Conservation (phyloP, 2,797 vertebrate species). For the Catharus ustulatus region DNA sequence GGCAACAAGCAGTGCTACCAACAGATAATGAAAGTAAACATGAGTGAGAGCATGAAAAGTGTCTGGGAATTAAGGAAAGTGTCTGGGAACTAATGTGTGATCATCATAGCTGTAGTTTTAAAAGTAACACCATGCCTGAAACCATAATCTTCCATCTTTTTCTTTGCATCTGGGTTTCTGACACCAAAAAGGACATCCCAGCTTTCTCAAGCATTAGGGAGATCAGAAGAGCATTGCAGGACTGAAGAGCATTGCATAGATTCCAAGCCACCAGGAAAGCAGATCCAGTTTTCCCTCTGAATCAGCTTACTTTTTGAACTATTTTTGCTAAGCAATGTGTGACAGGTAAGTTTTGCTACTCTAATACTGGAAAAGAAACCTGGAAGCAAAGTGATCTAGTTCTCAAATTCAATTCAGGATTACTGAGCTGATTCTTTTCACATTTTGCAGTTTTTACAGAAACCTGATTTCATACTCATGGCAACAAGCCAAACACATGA, state of each 20-base stretch:
- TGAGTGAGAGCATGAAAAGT: not conserved
- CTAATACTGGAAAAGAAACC: not conserved
- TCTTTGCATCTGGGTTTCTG: not conserved
- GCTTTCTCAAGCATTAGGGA: not conserved
- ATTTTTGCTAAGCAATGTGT: not conserved
- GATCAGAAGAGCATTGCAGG: not conserved
- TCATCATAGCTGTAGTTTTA: not conserved
- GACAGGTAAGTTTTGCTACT: not conserved
- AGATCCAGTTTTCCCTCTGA: not conserved
- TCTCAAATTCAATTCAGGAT: not conserved
- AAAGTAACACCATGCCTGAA: not conserved
- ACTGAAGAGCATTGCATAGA: accelerated
- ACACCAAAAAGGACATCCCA: not conserved
- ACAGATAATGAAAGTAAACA: slow-evolving; percentile 7
- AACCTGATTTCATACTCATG: not conserved
- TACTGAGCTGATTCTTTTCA: not conserved
- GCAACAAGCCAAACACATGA: not conserved
- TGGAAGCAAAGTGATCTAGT: not conserved
- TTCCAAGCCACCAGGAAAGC: not conserved
- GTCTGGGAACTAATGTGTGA: not conserved
- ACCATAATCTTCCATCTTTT: not conserved
- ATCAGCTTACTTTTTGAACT: not conserved
- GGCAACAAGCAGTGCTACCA: not conserved
- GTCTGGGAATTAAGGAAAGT: not conserved
- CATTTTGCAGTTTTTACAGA: not conserved